Base-by-base conservation (phyloP, 2,888 invertebrate genomes). In the Tenthredo livida region DNA sequence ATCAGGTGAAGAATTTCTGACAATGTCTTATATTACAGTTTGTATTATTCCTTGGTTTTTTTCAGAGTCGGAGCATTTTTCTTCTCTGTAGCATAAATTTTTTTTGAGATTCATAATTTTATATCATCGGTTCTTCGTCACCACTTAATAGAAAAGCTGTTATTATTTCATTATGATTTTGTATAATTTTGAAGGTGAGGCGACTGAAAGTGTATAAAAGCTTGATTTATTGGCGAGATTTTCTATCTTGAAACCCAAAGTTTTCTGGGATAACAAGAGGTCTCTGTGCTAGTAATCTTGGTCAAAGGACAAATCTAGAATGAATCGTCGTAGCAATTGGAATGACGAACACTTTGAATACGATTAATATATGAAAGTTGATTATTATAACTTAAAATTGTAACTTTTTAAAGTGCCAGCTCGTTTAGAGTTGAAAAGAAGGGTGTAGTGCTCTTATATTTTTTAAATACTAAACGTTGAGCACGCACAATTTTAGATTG, bases 361-460 rank as follows among this genome's bases (percentile, higher is more conserved):
- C 43, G 10, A 83, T 43, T 15, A 67, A 83, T 70, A 47, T 83
- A 67, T 83, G 43, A 70, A 83, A 83, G 43, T 83, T 83, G 25
- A 67, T 50, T 43, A 33, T 37, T 43, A 25, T 80, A 80, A 80
- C 80, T 80, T 80, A 80, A 61, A 65, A 25, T 82, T 43, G 43
- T 78, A 78, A 47, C 43, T 43, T 82, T 43, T 83, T 47, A 29
- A 83, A 83, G 61, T 67, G 47, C 17, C 83, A 67, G 10, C 70
- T 40, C n/a, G 17, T 83, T 83, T n/a, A 29, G 17, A 83, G 70
- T 83, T 67, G 47, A 17, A 47, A 83, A 50, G 67, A 67, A 70
- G 17, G 47, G 67, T 83, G 83, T 40, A n/a, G 70, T 83, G 83
- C 83, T 83, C 83, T 70, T 83, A 83, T 83, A 83, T 83, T 83